phyloP scores from a whole-genome alignment of 2,797 vertebrate species.

The Syndactyla subalaris region DNA sequence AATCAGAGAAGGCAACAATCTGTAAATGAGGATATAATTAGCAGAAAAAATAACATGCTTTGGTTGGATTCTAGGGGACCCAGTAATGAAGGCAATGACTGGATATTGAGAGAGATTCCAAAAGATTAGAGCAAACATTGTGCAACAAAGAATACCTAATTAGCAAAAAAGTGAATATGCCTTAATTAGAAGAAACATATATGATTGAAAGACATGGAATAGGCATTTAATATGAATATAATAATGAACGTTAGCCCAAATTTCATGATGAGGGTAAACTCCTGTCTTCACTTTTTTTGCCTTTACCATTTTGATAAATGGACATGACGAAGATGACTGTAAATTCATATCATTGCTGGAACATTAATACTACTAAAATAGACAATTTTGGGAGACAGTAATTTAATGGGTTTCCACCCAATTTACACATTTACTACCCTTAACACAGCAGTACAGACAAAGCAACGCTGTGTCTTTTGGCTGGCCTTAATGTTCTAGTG shows the following conservation, averaged over 20 bases:
- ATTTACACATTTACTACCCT: conserved; percentile 21
- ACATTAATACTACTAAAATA: conserved; percentile 1
- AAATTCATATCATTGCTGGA: background rate
- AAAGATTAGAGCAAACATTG: conserved; percentile 85
- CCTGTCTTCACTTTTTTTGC: background rate
- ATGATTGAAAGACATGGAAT: conserved; percentile 75
- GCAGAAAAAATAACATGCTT: conserved; percentile 84
- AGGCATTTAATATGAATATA: conserved; percentile 63
- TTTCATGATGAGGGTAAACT: background rate
- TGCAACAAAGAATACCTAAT: conserved; percentile 86
- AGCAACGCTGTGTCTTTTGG: background rate
- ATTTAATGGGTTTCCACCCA: background rate
- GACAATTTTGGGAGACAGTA: conserved; percentile 18
- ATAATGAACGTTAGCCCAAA: conserved; percentile 34
- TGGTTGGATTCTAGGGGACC: conserved; percentile 80
- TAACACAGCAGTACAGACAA: background rate
- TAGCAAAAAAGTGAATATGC: conserved; percentile 81
- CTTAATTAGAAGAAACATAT: conserved; percentile 77
- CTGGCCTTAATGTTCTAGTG: background rate
- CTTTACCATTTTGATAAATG: background rate
- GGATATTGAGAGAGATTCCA: conserved; percentile 82
- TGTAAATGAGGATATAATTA: conserved; percentile 88
- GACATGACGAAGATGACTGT: background rate
- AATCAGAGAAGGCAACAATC: conserved; percentile 82
- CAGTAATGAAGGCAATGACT: conserved; percentile 82